These are phyloP conservation scores for Hippocampus abdominalis DNA, from an alignment of 2,113 vertebrate genomes.

Conservation along the genomic window DNA sequence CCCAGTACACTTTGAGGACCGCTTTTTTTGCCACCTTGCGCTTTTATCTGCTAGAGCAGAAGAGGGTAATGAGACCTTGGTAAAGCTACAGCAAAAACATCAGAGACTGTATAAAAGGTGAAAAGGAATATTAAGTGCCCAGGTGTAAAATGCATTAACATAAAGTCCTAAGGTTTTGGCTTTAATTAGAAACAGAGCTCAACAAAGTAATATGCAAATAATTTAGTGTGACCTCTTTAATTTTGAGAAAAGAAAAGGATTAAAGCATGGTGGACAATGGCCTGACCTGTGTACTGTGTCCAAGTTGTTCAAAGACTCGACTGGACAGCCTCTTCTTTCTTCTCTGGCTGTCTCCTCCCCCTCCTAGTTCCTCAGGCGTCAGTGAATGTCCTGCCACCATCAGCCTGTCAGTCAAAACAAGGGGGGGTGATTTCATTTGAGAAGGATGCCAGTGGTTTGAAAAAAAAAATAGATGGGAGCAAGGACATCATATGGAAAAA, in stretches of 20 bases:
- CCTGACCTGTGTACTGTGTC: constrained; percentile 61
- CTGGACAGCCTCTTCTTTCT: constrained; percentile 82
- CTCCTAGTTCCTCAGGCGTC: constrained; percentile 78
- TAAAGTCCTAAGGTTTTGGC: constrained; percentile 31
- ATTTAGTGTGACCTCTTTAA: constrained; percentile 46
- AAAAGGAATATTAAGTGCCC: constrained; percentile 36
- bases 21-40: constrained; percentile 73
- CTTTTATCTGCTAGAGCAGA: constrained; percentile 75
- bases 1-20: constrained; percentile 64
- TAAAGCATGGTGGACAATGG: constrained; percentile 35
- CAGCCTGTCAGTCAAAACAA: constrained; percentile 72
- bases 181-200: constrained; percentile 55
- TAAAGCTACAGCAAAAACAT: constrained; percentile 36
- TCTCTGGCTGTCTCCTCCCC: constrained; percentile 73
- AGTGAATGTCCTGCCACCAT: constrained; percentile 79
- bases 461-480: constrained; percentile 19
- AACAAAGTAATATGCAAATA: constrained; percentile 39
- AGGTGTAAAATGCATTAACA: neutral
- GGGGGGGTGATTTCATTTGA: constrained; percentile 42
- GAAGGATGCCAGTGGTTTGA: constrained; percentile 28
- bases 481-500: constrained; percentile 47
- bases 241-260: constrained; percentile 29
- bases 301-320: constrained; percentile 68
- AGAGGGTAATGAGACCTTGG: constrained; percentile 44
- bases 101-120: constrained; percentile 7